phyloP scores from a whole-genome alignment of 2,113 vertebrate genomes.

The Callopanchax toddi region DNA sequence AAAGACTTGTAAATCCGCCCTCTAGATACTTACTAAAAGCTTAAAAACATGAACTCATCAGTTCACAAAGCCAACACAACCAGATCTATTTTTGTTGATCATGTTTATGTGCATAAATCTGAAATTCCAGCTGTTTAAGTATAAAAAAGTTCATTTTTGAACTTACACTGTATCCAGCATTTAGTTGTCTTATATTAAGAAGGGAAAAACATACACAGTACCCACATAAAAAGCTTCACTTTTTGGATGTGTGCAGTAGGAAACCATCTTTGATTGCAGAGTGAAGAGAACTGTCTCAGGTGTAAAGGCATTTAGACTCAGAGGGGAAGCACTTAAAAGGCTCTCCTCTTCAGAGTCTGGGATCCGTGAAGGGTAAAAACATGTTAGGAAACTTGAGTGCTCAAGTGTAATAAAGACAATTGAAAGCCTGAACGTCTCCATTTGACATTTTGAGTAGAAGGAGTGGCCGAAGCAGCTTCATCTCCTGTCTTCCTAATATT shows the following conservation, averaged over 20 bases:
- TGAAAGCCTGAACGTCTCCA: constrained; percentile 41
- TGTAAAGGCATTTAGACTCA: constrained; percentile 54
- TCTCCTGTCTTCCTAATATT: not conserved
- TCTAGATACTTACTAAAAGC: constrained; percentile 53
- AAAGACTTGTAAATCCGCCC: constrained; percentile 55
- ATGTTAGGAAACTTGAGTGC: constrained; percentile 49
- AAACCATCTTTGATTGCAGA: constrained; percentile 44
- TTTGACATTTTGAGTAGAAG: constrained; percentile 39
- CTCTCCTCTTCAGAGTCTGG: constrained; percentile 36
- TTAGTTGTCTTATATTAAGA: not conserved
- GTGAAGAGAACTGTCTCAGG: constrained; percentile 43
- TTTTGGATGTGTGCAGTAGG: constrained; percentile 32
- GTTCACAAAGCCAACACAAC: constrained; percentile 4
- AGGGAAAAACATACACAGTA: not conserved
- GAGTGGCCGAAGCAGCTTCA: constrained; percentile 5
- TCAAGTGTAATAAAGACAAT: constrained; percentile 61
- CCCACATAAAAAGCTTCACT: constrained; percentile 11
- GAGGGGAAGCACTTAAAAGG: constrained; percentile 61
- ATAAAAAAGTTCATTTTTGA: constrained; percentile 13
- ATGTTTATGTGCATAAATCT: constrained; percentile 12
- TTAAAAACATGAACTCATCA: constrained; percentile 20
- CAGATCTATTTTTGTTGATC: constrained; percentile 43
- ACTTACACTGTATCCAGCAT: constrained; percentile 10
- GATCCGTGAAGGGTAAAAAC: constrained; percentile 67
- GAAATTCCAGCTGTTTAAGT: constrained; percentile 5